These are phyloP conservation scores for Tragopan temminckii DNA, from an alignment of 2,797 vertebrate genomes.

Conservation along the genomic window DNA sequence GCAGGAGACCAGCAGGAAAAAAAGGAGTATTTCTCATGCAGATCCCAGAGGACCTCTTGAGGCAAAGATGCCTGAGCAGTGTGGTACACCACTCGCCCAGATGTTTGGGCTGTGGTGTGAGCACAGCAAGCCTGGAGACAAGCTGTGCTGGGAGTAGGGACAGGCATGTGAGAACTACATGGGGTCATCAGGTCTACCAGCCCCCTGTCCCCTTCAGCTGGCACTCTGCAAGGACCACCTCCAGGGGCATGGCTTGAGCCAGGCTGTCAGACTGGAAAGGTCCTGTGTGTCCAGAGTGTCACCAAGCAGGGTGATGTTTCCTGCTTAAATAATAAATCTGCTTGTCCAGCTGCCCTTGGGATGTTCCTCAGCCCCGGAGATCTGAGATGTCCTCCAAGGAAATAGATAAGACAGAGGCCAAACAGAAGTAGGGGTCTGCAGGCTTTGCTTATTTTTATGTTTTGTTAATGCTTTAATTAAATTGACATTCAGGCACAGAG, in stretches of 20 bases:
- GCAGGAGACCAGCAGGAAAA: slow-evolving; percentile 1
- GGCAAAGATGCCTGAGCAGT: not conserved
- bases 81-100: not conserved
- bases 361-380: not conserved
- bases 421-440: not conserved
- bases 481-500: not conserved
- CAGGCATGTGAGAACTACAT: rapidly evolving
- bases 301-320: not conserved
- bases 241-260: not conserved
- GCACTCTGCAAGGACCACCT: not conserved
- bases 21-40: not conserved
- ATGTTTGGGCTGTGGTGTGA: not conserved
- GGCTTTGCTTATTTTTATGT: not conserved
- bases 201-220: not conserved
- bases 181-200: not conserved
- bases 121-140: slow-evolving; percentile 20
- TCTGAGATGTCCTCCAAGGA: not conserved
- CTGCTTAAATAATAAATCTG: not conserved
- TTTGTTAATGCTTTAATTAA: not conserved
- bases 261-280: not conserved
- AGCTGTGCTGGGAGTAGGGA: not conserved
- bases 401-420: not conserved
- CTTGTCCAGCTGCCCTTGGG: not conserved
- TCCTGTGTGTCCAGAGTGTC: not conserved
- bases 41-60: not conserved